Base-by-base conservation (phyloP, 1,140 invertebrate species). In the Bemisia tabaci region DNA sequence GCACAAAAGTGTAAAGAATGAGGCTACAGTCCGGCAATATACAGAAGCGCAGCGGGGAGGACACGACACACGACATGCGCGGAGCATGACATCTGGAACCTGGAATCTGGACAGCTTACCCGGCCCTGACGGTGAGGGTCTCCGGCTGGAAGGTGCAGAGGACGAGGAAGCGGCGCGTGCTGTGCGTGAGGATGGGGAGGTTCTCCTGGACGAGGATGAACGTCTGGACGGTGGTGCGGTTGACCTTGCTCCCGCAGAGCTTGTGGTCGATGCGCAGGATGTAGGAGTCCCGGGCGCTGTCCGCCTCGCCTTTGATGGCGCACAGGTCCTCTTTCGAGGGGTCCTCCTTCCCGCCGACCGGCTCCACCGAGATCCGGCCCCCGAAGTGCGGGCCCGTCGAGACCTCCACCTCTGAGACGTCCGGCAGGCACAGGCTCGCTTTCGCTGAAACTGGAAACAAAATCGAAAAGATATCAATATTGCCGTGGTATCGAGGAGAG, bases 121-220 rank as follows among this genome's bases (percentile, higher is more conserved):
- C 87, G 24, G 89, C 88, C 66, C 87, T 79, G 12, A 91, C 87
- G 0, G 88, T 89, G 65, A 90, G 79, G 9, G 87, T 88, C 75
- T 90, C 88, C 1, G 88, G 88, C 70, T 89, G 85, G 72, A 88
- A 90, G 22, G 86, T 86, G 71, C 89, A 91, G 5, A 90, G 79
- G 0, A 91, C 88, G 27, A 91, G 77, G 74, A 90, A 91, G 78
- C 86, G 81, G 67, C 88, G 77, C 0, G 88, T 89, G 73, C 87
- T 90, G 72, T 91, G 88, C 0, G 88, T 91, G 12, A 90, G 81
- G 68, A 91, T 90, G 0, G 87, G 86, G 33, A 88, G 75, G 75
- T 89, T 90, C 74, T 91, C 89, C 72, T 91, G 88, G 2, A 91
- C 88, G 2, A 90, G 82, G 22, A 91, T 87, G 72, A 88, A 90